Conservation (phyloP, 2,888 invertebrate species). For the Itoplectis maculator region DNA sequence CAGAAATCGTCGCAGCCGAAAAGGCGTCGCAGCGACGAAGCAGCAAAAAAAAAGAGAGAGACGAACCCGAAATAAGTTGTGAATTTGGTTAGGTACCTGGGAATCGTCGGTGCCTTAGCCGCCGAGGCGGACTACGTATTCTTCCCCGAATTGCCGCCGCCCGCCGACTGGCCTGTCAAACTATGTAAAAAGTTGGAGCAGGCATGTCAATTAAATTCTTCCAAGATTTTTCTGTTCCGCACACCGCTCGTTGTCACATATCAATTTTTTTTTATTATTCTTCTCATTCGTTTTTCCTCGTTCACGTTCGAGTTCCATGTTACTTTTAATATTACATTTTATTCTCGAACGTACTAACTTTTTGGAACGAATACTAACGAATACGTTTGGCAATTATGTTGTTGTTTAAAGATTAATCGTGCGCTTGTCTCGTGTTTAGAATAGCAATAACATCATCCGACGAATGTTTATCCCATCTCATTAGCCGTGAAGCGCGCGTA, state of each 20-base stretch:
- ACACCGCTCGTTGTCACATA: slow-evolving; percentile 44
- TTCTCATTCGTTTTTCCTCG: slow-evolving; percentile 59
- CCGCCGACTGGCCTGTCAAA: slow-evolving; percentile 95
- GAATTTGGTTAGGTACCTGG: slow-evolving; percentile 93
- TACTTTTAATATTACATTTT: slow-evolving; percentile 29
- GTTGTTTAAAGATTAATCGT: slow-evolving; percentile 36
- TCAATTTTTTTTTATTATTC: slow-evolving; percentile 49
- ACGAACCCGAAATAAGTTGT: slow-evolving; percentile 64
- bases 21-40: neutral
- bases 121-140: slow-evolving; percentile 99
- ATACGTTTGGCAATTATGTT: slow-evolving; percentile 64
- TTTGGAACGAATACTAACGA: slow-evolving; percentile 64
- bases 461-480: slow-evolving; percentile 57
- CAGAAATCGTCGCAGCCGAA: neutral
- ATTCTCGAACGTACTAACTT: slow-evolving; percentile 57
- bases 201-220: slow-evolving; percentile 87
- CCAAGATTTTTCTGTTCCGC: slow-evolving; percentile 64
- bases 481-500: slow-evolving; percentile 21
- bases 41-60: slow-evolving; percentile 2
- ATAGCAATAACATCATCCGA: slow-evolving; percentile 63
- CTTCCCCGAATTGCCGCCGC: slow-evolving; percentile 98
- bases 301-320: slow-evolving; percentile 37
- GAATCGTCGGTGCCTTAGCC: slow-evolving; percentile 97
- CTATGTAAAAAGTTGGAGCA: slow-evolving; percentile 97
- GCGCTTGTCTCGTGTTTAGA: slow-evolving; percentile 68